Conservation (phyloP, 1,140 invertebrate genomes). For the Leucophenga varia region DNA sequence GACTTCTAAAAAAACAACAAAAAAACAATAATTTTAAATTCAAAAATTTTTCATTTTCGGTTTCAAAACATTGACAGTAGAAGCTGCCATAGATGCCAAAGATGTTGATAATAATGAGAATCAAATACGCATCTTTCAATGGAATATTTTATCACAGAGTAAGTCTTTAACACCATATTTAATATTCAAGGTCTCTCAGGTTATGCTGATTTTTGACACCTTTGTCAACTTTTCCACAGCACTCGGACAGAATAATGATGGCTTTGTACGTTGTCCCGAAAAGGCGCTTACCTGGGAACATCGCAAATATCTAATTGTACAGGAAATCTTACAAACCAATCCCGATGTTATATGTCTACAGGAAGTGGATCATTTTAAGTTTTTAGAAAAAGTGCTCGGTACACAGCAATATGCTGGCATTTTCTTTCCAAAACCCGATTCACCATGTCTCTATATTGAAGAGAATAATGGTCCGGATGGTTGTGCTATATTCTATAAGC, state of each 20-base stretch:
- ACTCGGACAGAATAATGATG: conserved; percentile 70
- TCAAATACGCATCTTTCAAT: conserved; percentile 68
- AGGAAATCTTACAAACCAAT: conserved; percentile 70
- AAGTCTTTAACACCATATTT: conserved; percentile 24
- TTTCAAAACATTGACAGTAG: too few species aligned
- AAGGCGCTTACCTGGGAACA: conserved; percentile 71
- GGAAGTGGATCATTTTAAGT: conserved; percentile 79
- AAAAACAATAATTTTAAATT: too few species aligned
- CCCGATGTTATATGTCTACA: conserved; percentile 76
- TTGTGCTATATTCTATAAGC: conserved; percentile 74
- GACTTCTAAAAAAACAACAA: too few species aligned
- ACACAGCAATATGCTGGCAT: conserved; percentile 69
- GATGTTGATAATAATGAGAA: too few species aligned
- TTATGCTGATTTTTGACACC: neutral
- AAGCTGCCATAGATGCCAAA: too few species aligned
- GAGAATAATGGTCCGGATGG: conserved; percentile 79
- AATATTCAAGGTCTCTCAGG: neutral
- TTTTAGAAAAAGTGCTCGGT: conserved; percentile 64
- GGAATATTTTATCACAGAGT: conserved; percentile 79
- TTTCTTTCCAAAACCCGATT: conserved; percentile 78
- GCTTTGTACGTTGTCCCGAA: conserved; percentile 72
- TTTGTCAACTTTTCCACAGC: conserved; percentile 59
- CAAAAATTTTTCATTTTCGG: too few species aligned
- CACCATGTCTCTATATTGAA: conserved; percentile 73
- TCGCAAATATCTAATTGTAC: conserved; percentile 68